Conservation (phyloP, 2,113 vertebrate genomes). For the Nesoenas mayeri region DNA sequence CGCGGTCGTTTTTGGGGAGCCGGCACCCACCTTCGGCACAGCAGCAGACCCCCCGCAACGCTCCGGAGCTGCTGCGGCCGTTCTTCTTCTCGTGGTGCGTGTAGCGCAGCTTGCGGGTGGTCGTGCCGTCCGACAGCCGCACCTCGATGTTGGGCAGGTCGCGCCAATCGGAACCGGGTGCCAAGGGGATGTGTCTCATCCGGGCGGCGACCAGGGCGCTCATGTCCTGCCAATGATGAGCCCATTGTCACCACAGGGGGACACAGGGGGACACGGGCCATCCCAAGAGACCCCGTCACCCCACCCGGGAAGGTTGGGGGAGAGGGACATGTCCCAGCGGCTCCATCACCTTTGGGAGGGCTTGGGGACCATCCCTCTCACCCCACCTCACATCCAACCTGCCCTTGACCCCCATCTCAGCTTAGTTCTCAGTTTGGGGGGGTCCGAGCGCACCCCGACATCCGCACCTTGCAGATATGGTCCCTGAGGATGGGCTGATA, state of each 20-base stretch:
- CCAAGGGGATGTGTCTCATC: conserved; percentile 94
- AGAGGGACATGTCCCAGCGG: neutral
- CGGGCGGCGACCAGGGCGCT: conserved; percentile 92
- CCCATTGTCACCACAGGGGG: fast-evolving
- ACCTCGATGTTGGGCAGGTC: conserved; percentile 95
- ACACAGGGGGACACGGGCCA: fast-evolving
- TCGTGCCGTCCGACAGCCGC: conserved; percentile 85
- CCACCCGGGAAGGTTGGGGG: neutral
- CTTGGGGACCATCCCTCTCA: neutral
- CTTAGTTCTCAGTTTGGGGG: too few relatives aligned
- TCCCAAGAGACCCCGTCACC: neutral
- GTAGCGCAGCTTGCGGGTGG: conserved; percentile 88
- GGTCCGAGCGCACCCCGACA: fast-evolving
- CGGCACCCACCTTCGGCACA: conserved; percentile 83
- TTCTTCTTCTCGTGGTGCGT: conserved; percentile 89
- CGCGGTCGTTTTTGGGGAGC: neutral
- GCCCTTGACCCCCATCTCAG: neutral
- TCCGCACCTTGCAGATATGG: conserved; percentile 92
- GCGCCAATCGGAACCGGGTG: conserved; percentile 93
- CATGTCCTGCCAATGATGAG: conserved; percentile 84
- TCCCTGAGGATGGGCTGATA: conserved; percentile 98
- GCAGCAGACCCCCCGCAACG: conserved; percentile 88
- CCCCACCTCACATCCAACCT: neutral
- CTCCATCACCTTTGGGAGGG: neutral
- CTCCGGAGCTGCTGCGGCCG: conserved; percentile 83